phyloP scores from a whole-genome alignment of 2,797 vertebrate genomes.

The Clarias platycephalus region DNA sequence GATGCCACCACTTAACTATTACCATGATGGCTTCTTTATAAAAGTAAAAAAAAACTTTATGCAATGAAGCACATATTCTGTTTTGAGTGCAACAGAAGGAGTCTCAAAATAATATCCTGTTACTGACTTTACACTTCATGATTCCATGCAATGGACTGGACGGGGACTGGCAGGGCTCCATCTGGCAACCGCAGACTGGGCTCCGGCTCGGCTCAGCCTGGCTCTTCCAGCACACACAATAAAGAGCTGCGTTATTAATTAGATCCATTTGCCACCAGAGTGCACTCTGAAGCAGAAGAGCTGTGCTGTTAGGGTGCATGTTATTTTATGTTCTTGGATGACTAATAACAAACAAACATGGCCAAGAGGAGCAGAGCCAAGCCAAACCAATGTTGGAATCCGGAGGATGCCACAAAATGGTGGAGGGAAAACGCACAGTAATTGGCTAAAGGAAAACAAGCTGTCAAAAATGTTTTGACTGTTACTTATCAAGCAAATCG shows the following conservation, averaged over 20 bases:
- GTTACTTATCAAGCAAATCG: constrained; percentile 56
- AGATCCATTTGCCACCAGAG: constrained; percentile 71
- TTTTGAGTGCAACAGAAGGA: constrained; percentile 68
- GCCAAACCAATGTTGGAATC: constrained; percentile 54
- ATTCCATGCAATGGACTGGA: constrained; percentile 65
- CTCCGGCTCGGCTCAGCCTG: constrained; percentile 48
- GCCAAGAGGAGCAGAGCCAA: constrained; percentile 59
- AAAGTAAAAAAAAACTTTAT: constrained; percentile 59
- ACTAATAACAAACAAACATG: constrained; percentile 71
- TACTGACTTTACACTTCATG: constrained; percentile 73
- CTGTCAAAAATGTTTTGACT: constrained; percentile 57
- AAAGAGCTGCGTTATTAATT: constrained; percentile 70
- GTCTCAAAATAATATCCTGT: constrained; percentile 74
- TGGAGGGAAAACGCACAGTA: constrained; percentile 55
- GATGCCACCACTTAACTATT: constrained; percentile 52
- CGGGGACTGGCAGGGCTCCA: constrained; percentile 62
- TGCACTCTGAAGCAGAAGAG: constrained; percentile 48
- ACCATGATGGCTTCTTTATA: constrained; percentile 52
- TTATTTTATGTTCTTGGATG: constrained; percentile 63
- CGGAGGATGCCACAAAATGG: constrained; percentile 58
- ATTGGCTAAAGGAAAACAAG: constrained; percentile 62
- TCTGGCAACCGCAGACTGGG: constrained; percentile 60
- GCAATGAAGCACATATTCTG: constrained; percentile 69
- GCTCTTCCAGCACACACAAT: constrained; percentile 64
- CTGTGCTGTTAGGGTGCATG: constrained; percentile 55